Conservation (phyloP, 1,140 invertebrate species). For the Megalopta genalis region DNA sequence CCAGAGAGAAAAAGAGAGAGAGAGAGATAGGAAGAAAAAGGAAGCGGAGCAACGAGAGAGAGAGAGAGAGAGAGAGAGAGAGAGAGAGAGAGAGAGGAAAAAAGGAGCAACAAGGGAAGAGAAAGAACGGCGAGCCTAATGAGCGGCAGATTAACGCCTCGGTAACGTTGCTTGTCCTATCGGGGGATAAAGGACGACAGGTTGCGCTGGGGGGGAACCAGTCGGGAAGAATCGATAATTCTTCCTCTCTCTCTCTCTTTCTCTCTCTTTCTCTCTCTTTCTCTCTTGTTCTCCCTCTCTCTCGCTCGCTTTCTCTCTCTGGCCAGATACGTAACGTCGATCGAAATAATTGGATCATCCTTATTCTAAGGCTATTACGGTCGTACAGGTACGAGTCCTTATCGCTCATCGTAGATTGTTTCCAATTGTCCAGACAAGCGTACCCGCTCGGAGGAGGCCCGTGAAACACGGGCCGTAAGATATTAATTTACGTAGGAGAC, state of each 20-base stretch:
- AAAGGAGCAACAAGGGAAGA: neutral
- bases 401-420: constrained; percentile 51
- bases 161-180: constrained; percentile 26
- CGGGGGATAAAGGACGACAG: constrained; percentile 36
- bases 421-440: constrained; percentile 44
- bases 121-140: constrained; percentile 47
- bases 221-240: constrained; percentile 45
- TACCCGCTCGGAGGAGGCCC: neutral
- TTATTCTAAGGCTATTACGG: constrained; percentile 48
- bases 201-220: constrained; percentile 17
- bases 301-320: too few relatives aligned
- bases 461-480: constrained; percentile 15
- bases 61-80: neutral
- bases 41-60: too few relatives aligned
- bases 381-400: constrained; percentile 21
- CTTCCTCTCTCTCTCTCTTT: constrained; percentile 6
- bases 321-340: constrained; percentile 42
- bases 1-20: too few relatives aligned
- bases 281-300: too few relatives aligned
- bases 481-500: constrained; percentile 40
- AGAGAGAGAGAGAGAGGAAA: neutral
- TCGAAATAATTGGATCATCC: constrained; percentile 56
- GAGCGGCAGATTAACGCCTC: constrained; percentile 61
- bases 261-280: too few relatives aligned
- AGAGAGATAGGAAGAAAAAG: too few relatives aligned